phyloP scores from a whole-genome alignment of 2,113 vertebrate genomes.

The Symphodus melops region DNA sequence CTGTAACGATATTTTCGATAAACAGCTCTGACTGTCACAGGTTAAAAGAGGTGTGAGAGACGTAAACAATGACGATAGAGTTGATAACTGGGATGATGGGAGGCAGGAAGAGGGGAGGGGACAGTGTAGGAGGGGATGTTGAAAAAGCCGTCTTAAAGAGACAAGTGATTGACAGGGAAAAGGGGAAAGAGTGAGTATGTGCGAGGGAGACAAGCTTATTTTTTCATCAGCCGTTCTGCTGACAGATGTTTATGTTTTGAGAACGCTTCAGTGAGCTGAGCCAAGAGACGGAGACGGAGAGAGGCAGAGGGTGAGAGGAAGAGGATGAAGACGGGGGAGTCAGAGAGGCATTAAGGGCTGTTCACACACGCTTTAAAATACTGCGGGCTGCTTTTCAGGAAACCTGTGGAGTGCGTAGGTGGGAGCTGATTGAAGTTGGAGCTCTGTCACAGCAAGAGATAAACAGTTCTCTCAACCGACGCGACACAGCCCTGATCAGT shows the following conservation, averaged over 20 bases:
- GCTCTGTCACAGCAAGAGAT: constrained; percentile 14
- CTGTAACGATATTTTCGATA: constrained; percentile 17
- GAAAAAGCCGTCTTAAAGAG: not conserved
- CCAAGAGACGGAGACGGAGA: constrained; percentile 37
- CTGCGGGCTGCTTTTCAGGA: constrained; percentile 57
- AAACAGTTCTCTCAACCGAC: constrained; percentile 8
- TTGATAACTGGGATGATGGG: constrained; percentile 6
- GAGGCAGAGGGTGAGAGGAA: constrained; percentile 12
- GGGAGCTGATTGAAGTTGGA: constrained; percentile 34
- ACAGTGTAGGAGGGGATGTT: not conserved
- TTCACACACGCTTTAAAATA: constrained; percentile 62
- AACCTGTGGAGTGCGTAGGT: constrained; percentile 65
- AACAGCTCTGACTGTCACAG: constrained; percentile 29
- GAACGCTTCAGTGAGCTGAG: constrained; percentile 18
- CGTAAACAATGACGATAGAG: constrained; percentile 59
- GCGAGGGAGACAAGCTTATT: constrained; percentile 42
- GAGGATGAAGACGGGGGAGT: constrained; percentile 23
- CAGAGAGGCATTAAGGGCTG: constrained; percentile 25
- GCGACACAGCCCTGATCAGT: constrained; percentile 8
- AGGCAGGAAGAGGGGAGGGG: not conserved
- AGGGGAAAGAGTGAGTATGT: constrained; percentile 38
- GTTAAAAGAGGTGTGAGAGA: constrained; percentile 54
- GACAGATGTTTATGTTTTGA: constrained; percentile 60
- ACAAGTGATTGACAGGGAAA: constrained; percentile 41
- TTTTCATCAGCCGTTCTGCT: constrained; percentile 42